Evolutionary conservation across 2,888 invertebrate species (phyloP).

Genomic region (Morpho helenor): DNA sequence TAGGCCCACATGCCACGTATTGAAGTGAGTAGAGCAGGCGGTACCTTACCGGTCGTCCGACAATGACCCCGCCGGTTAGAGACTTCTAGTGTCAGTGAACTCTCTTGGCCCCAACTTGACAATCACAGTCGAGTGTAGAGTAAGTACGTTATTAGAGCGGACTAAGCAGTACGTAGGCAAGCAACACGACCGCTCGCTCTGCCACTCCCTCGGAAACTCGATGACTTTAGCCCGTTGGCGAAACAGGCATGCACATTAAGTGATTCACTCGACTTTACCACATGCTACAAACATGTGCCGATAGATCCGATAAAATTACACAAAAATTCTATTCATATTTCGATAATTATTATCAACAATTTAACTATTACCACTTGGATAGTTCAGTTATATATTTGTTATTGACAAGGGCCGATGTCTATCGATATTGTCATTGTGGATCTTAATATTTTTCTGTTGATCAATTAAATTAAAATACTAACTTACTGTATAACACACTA

Average conservation of each 20-base stretch:
- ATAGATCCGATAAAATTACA: neutral
- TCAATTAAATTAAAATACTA: no score
- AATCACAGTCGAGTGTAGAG: slow-evolving; percentile 35
- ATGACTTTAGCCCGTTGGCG: slow-evolving; percentile 29
- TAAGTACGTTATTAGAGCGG: slow-evolving; percentile 45
- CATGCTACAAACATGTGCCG: neutral
- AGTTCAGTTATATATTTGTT: no score
- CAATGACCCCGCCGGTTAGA: slow-evolving; percentile 48
- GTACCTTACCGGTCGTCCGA: slow-evolving; percentile 42
- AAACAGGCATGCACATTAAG: slow-evolving; percentile 17
- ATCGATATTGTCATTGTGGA: no score
- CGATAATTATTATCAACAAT: neutral
- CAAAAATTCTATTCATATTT: slow-evolving; percentile 4
- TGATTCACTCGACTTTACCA: slow-evolving; percentile 4
- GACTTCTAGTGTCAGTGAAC: slow-evolving; percentile 50
- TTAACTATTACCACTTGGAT: no score
- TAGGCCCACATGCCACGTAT: slow-evolving; percentile 3
- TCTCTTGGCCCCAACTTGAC: slow-evolving; percentile 47
- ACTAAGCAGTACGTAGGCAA: slow-evolving; percentile 29
- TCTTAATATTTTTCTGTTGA: no score
- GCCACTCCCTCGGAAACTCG: slow-evolving; percentile 45
- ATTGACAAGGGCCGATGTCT: no score
- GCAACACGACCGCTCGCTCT: slow-evolving; percentile 48
- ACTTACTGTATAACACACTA: no score
- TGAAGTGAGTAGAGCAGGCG: slow-evolving; percentile 13